Base-by-base conservation (phyloP, 2,888 invertebrate species). In the Patella depressa region DNA sequence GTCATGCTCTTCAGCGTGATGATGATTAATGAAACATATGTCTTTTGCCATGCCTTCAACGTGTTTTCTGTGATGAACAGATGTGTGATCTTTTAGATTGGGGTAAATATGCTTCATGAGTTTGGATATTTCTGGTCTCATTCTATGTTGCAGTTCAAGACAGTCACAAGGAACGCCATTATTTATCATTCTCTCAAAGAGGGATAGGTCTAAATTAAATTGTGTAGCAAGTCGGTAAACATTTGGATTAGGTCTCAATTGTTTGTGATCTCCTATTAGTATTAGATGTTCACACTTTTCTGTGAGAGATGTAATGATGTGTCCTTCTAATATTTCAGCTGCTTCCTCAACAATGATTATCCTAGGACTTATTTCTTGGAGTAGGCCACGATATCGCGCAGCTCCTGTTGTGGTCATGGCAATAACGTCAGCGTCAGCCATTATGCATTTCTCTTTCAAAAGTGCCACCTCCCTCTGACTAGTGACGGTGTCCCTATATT, bases 261-360 rank as follows among this genome's bases (percentile, higher is more conserved):
- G 97, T 88, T 95, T 94, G 89, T 96, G 96, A 91, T 96, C 96
- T 65, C 90, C 96, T 80, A 97, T 96, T 15, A 97, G 93, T 86
- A 97, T 95, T 0, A 96, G 93, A 89, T 97, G 97, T 88, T 96
- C 93, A 79, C 96, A 95, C 73, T 94, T 91, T 53, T 93, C 90
- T 0, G 95, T 95, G 19, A 97, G 91, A 0, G 96, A 94, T 0
- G 95, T 94, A 0, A 96, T 92, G 15, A 96, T 94, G 88, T 97
- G 97, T 0, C 95, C 93, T 89, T 97, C 97, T 65, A 96, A 91
- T 0, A 96, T 95, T 92, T 97, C 96, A 0, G 96, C 97, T 0
- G 97, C 97, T 92, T 97, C 97, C 91, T 97, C 97, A 1, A 97
- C 95, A 24, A 93, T 89, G 15, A 93, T 88, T 71, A 92, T 91